Conservation (phyloP, 1,140 invertebrate species). For the Drosophila kurseongensis region DNA sequence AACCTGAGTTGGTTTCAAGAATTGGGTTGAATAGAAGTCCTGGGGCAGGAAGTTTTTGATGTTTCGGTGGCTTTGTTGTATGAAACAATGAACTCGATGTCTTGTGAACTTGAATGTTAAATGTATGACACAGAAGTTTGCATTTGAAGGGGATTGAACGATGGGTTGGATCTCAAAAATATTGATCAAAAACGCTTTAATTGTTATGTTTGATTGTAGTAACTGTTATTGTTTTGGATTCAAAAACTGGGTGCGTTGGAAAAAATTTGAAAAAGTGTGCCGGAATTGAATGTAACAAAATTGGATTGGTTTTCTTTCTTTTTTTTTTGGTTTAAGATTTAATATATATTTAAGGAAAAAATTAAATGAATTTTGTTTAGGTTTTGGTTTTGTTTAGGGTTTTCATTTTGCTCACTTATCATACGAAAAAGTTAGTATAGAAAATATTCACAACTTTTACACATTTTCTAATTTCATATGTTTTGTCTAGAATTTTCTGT, state of each 20-base stretch:
- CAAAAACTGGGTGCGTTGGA: slow-evolving; percentile 79
- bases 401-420: slow-evolving; percentile 52
- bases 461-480: slow-evolving; percentile 28
- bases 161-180: slow-evolving; percentile 65
- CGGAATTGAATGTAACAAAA: slow-evolving; percentile 80
- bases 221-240: slow-evolving; percentile 60
- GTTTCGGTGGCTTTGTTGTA: slow-evolving; percentile 36
- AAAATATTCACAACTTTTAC: slow-evolving; percentile 62
- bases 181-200: slow-evolving; percentile 55
- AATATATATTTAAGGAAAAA: slow-evolving; percentile 51
- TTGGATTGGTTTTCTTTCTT: slow-evolving; percentile 37
- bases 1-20: slow-evolving; percentile 11
- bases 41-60: slow-evolving; percentile 28
- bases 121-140: slow-evolving; percentile 40
- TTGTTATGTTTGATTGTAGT: slow-evolving; percentile 31
- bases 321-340: slow-evolving; percentile 41
- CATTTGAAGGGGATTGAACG: slow-evolving; percentile 28
- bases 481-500: slow-evolving; percentile 18
- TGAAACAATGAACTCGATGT: slow-evolving; percentile 50
- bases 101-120: slow-evolving; percentile 22
- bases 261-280: slow-evolving; percentile 80
- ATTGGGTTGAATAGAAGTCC: slow-evolving; percentile 2
- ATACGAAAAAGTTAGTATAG: slow-evolving; percentile 34
- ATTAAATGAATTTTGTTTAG: slow-evolving; percentile 76
- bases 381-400: slow-evolving; percentile 36